phyloP scores from a whole-genome alignment of 1,140 invertebrate species.

The Pogonus chalceus region DNA sequence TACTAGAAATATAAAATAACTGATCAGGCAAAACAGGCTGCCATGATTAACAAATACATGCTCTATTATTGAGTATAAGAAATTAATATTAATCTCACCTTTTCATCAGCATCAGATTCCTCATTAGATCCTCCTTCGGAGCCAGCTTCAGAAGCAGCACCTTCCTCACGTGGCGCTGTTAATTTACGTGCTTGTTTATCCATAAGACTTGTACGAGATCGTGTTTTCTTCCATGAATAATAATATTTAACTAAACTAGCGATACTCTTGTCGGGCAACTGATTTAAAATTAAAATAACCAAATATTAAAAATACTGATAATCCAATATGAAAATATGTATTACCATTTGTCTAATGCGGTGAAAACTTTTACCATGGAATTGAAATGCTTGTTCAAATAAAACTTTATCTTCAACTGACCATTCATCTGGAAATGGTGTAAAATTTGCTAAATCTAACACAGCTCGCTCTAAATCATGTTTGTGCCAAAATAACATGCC shows the following conservation, averaged over 20 bases:
- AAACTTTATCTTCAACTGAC: slow-evolving; percentile 95
- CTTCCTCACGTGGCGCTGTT: slow-evolving; percentile 44
- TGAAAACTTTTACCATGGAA: slow-evolving; percentile 98
- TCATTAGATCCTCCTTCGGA: slow-evolving; percentile 77
- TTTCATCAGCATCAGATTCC: slow-evolving; percentile 79
- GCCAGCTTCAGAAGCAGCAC: slow-evolving; percentile 47
- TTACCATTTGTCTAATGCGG: slow-evolving; percentile 93
- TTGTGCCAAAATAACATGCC: slow-evolving; percentile 98
- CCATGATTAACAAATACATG: slow-evolving; percentile 8
- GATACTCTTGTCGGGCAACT: slow-evolving; percentile 94
- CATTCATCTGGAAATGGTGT: slow-evolving; percentile 97
- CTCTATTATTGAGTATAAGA: slow-evolving; percentile 12
- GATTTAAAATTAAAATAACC: slow-evolving; percentile 12
- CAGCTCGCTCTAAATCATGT: slow-evolving; percentile 86
- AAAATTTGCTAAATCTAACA: slow-evolving; percentile 90
- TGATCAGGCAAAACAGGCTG: slow-evolving; percentile 20
- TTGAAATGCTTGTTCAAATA: slow-evolving; percentile 96
- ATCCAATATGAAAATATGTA: slow-evolving; percentile 15
- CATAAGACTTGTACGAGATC: slow-evolving; percentile 85
- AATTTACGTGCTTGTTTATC: slow-evolving; percentile 74
- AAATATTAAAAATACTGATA: slow-evolving; percentile 2
- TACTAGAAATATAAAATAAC: slow-evolving; percentile 8
- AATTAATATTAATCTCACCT: slow-evolving; percentile 52
- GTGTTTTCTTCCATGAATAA: slow-evolving; percentile 96
- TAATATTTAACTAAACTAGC: slow-evolving; percentile 95